Percentiles rank a stretch among this genome's conserved stretches.
Conservation (phyloP, 2,888 invertebrate species). For the Drosophila maculinotata region DNA sequence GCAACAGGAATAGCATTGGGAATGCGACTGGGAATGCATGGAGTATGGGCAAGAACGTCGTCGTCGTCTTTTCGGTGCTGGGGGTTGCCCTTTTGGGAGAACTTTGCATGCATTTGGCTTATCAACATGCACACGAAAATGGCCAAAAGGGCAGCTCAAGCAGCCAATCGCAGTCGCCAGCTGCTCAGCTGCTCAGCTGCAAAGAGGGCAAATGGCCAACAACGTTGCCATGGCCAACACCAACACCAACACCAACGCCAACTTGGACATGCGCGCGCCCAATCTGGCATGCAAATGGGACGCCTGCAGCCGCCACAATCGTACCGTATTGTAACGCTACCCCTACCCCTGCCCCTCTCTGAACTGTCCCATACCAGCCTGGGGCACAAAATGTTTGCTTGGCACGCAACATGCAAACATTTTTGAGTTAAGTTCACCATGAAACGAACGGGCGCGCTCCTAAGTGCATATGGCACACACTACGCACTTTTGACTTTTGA, state of each 20-base stretch:
- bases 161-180: slow-evolving; percentile 71
- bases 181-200: slow-evolving; percentile 51
- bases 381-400: slow-evolving; percentile 80
- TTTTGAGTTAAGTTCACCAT: slow-evolving; percentile 71
- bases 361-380: slow-evolving; percentile 1
- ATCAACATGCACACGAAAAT: slow-evolving; percentile 74
- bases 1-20: slow-evolving; percentile 25
- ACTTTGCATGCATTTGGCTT: slow-evolving; percentile 76
- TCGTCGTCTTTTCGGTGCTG: slow-evolving; percentile 40
- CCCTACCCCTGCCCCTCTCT: neutral
- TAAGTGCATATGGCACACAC: slow-evolving; percentile 63
- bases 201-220: slow-evolving; percentile 66
- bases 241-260: slow-evolving; percentile 40
- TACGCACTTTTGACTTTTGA: slow-evolving; percentile 79
- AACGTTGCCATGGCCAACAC: slow-evolving; percentile 47
- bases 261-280: slow-evolving; percentile 77
- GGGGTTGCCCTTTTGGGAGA: slow-evolving; percentile 40
- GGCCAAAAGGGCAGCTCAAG: slow-evolving; percentile 59
- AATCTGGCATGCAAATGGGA: slow-evolving; percentile 79
- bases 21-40: slow-evolving; percentile 37
- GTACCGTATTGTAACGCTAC: neutral
- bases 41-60: slow-evolving; percentile 9
- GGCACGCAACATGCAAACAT: slow-evolving; percentile 84
- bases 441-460: slow-evolving; percentile 35
- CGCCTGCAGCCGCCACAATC: slow-evolving; percentile 33